phyloP scores from a whole-genome alignment of 2,113 vertebrate species.

The Petrocephalus zakoni region DNA sequence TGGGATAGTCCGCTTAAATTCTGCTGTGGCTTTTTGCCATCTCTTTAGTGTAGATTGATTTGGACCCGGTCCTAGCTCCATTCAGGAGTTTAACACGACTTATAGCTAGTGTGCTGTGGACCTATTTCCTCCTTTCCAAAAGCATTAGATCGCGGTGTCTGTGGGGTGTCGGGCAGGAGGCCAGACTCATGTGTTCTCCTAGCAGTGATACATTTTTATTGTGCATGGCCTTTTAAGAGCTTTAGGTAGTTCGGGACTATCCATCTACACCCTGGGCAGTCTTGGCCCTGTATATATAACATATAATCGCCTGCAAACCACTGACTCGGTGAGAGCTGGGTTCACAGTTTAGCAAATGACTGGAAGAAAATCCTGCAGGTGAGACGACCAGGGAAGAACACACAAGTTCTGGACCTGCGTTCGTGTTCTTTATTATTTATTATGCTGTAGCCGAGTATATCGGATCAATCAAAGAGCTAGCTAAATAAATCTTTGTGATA shows the following conservation, averaged over 20 bases:
- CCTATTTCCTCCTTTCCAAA: not conserved
- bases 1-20: not conserved
- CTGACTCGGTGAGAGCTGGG: not conserved
- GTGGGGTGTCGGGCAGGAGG: not conserved
- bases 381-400: not conserved
- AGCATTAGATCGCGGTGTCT: not conserved
- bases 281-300: not conserved
- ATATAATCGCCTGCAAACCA: not conserved
- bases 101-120: slow-evolving; percentile 9
- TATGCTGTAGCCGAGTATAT: not conserved
- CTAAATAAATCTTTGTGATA: slow-evolving; percentile 7
- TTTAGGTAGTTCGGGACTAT: not conserved
- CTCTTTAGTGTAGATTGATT: not conserved
- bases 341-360: not conserved
- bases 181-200: not conserved
- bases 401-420: not conserved
- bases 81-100: slow-evolving; percentile 17
- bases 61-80: slow-evolving; percentile 6
- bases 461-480: not conserved
- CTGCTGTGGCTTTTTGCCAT: not conserved
- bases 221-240: not conserved
- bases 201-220: not conserved
- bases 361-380: not conserved
- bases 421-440: not conserved
- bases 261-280: not conserved